Evolutionary conservation across 1,140 invertebrate genomes (phyloP), one percentile per base, ranked within the genome.

Genomic region (Bilobella aurantiaca): DNA sequence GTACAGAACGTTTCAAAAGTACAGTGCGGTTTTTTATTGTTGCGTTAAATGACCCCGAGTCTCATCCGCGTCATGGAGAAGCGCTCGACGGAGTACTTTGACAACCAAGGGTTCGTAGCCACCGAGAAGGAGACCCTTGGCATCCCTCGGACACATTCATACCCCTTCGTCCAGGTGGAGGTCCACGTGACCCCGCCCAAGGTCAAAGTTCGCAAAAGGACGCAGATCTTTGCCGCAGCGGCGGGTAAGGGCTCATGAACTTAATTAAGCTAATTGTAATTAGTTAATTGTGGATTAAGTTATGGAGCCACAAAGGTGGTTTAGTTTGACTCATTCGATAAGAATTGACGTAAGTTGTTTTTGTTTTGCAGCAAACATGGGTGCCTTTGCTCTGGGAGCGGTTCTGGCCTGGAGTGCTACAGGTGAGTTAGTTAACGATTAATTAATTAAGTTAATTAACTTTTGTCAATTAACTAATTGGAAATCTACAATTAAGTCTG

Each of bases 161-260:
- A 16, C 21, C 49, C 49, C 5, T 23, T 53, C 3, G 49, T 53
- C 49, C 8, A 53, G 8, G 34, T 42, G 8, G 49, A 12, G 14
- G 25, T 53, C 5, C 8, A 23, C 23, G n/a, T n/a, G n/a, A 23
- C 23, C 25, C 8, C 12, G 23, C 49, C 49, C 12, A 53, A 53
- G 23, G 23, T 53, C 49, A 53, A 23, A 23, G 49, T 53, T 23
- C 14, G 49, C 23, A 58, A 65, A 28, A 31, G 63, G 63, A 53
- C 63, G n/a, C 63, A 65, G 30, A 31, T 65, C 27, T 25, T 65
- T 59, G 63, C 63, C 2, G 53, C 63, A 53, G 23, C 59, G 29
- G 63, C 63, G 47, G 63, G 63, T 64, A 64, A 31, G 18, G n/a
- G n/a, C n/a, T n/a, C n/a, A n/a, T n/a, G n/a, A n/a, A n/a, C n/a